These are phyloP conservation scores for Hyppa rectilinea DNA, from an alignment of 2,888 invertebrate species.

Conservation along the genomic window DNA sequence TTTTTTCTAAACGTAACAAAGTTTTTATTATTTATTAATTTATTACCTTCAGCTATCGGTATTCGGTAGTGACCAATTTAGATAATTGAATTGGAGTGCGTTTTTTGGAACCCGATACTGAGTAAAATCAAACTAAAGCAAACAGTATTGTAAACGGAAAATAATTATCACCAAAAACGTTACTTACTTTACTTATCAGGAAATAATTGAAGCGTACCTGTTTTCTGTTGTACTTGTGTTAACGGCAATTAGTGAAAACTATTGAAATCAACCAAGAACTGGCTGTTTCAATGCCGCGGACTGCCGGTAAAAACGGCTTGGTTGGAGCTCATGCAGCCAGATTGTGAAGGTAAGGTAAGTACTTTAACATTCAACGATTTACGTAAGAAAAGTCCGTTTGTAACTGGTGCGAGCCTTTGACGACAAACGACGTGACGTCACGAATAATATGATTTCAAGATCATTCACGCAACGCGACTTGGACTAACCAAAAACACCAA, in stretches of 20 bases:
- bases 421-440: constrained; percentile 76
- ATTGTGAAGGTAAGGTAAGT: constrained; percentile 65
- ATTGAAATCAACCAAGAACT: constrained; percentile 33
- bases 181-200: constrained; percentile 26
- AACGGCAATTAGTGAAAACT: constrained; percentile 39
- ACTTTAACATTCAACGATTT: constrained; percentile 77
- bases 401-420: constrained; percentile 71
- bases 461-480: constrained; percentile 82
- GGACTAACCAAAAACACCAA: constrained; percentile 73
- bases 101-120: neutral
- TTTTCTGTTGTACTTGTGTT: constrained; percentile 29
- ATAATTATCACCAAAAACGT: constrained; percentile 13
- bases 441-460: constrained; percentile 87
- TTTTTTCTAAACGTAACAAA: too few species aligned
- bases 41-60: neutral
- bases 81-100: neutral
- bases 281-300: constrained; percentile 56
- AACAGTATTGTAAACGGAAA: neutral
- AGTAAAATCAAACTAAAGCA: neutral
- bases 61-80: neutral
- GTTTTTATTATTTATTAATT: too few species aligned
- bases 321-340: constrained; percentile 32
- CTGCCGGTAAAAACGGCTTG: constrained; percentile 35
- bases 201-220: constrained; percentile 25
- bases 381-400: constrained; percentile 85